Evolutionary conservation across 2,113 vertebrate species (phyloP).

Genomic region (Caretta caretta): DNA sequence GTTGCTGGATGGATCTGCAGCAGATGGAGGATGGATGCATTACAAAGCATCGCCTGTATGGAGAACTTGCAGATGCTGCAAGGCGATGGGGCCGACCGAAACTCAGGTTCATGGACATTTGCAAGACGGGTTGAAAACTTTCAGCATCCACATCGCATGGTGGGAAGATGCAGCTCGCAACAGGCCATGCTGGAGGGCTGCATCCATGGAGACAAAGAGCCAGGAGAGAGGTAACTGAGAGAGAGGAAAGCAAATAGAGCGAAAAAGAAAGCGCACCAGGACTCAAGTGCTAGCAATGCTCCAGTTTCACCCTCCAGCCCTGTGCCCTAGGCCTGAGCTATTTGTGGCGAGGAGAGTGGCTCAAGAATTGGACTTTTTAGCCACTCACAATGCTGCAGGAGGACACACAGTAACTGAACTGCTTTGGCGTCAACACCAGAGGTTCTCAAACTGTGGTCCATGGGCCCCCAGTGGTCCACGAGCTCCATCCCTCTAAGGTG

Average conservation of each 20-base stretch:
- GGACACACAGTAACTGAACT: too few relatives aligned
- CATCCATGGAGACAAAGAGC: background rate
- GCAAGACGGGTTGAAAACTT: background rate
- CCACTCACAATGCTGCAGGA: background rate
- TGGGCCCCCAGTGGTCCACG: too few relatives aligned
- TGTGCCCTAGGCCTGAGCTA: too few relatives aligned
- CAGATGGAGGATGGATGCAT: background rate
- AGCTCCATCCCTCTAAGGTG: too few relatives aligned
- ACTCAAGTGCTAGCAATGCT: background rate
- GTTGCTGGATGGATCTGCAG: background rate
- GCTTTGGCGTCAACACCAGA: too few relatives aligned
- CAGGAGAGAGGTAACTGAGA: background rate
- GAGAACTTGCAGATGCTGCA: background rate
- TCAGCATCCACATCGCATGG: background rate
- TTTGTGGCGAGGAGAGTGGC: background rate
- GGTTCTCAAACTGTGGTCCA: too few relatives aligned
- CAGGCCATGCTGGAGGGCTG: background rate
- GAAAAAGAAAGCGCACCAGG: too few relatives aligned
- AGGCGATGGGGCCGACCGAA: background rate
- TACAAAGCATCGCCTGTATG: background rate
- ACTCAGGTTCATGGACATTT: background rate
- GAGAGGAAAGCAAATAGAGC: background rate
- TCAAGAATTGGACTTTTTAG: background rate
- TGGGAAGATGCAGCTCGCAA: background rate
- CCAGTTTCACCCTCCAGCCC: too few relatives aligned